Conservation (phyloP, 2,888 invertebrate genomes). For the Tipula unca region DNA sequence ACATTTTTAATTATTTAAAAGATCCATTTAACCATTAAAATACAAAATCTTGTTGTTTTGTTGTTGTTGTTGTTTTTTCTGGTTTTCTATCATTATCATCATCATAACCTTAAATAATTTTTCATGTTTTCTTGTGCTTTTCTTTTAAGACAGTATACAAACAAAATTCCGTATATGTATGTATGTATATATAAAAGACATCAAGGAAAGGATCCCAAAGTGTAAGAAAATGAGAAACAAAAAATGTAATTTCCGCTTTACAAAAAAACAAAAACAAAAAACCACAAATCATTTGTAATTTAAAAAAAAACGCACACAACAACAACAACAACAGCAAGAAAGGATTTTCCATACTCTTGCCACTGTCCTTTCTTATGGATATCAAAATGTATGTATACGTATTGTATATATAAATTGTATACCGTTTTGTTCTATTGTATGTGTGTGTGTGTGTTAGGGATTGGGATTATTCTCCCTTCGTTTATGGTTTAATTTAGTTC, state of each 20-base stretch:
- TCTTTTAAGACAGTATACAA: not conserved
- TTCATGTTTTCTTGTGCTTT: not conserved
- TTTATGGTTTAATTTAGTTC: not conserved
- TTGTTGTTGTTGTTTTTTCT: not conserved
- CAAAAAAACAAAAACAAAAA: not conserved
- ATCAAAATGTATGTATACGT: too few relatives aligned
- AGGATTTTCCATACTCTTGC: not conserved
- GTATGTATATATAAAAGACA: too few relatives aligned
- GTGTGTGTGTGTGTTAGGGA: not conserved
- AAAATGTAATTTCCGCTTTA: slow-evolving; percentile 1
- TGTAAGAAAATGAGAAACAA: not conserved
- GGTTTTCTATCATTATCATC: not conserved
- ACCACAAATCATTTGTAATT: not conserved
- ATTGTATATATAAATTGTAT: not conserved
- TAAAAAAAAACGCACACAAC: not conserved
- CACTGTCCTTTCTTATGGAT: not conserved
- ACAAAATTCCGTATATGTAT: not conserved
- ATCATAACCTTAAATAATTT: not conserved
- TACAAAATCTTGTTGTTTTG: not conserved
- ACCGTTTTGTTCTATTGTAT: not conserved
- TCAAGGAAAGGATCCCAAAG: not conserved
- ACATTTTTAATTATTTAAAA: not conserved
- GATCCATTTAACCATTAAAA: not conserved
- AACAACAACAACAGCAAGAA: not conserved
- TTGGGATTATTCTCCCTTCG: not conserved